These are phyloP conservation scores for Caretta caretta DNA, from an alignment of 2,113 vertebrate genomes.

Conservation along the genomic window DNA sequence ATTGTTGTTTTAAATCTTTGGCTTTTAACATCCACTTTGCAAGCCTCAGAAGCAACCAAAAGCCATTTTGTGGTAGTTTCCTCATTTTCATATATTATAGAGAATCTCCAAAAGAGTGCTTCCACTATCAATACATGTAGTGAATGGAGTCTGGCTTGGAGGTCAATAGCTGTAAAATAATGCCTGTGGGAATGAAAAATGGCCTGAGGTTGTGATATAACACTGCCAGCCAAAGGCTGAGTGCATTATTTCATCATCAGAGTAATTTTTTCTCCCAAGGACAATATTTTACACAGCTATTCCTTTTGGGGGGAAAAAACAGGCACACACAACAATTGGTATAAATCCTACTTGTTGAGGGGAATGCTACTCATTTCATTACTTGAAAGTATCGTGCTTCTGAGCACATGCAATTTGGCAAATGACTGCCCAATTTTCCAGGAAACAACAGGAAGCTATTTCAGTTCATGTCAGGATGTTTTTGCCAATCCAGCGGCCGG, in stretches of 20 bases:
- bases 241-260: constrained; percentile 52
- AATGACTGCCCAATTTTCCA: neutral
- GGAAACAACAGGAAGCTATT: neutral
- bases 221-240: constrained; percentile 34
- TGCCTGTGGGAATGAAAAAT: constrained; percentile 43
- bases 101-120: constrained; percentile 23
- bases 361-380: neutral
- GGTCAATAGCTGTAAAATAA: constrained; percentile 59
- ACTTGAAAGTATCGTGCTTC: neutral
- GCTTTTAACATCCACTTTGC: constrained; percentile 59
- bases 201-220: constrained; percentile 40
- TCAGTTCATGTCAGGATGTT: neutral
- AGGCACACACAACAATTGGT: constrained; percentile 9
- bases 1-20: constrained; percentile 48
- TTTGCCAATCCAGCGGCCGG: neutral
- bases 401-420: neutral
- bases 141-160: constrained; percentile 36
- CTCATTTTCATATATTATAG: constrained; percentile 52
- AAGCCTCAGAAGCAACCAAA: constrained; percentile 45
- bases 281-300: constrained; percentile 39
- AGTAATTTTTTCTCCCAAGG: constrained; percentile 49
- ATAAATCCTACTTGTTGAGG: constrained; percentile 33
- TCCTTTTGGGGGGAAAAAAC: neutral
- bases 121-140: constrained; percentile 55
- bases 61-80: constrained; percentile 40